Conservation (phyloP, 2,113 vertebrate genomes). For the Microcebus tavaratra region DNA sequence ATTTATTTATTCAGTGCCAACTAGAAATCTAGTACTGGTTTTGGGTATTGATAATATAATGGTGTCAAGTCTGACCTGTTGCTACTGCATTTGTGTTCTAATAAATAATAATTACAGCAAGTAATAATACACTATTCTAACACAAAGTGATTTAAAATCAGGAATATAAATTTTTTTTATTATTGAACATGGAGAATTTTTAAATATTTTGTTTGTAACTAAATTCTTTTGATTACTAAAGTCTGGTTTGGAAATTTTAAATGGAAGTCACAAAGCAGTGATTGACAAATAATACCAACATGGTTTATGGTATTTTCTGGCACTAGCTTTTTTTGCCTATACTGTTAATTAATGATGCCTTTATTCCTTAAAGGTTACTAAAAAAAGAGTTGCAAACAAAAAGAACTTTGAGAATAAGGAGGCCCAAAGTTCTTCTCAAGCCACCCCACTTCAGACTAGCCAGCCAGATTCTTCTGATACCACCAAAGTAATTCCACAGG, state of each 20-base stretch:
- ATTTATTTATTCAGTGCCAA: background rate
- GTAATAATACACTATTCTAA: background rate
- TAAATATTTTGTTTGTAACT: background rate
- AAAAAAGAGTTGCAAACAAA: slow-evolving; percentile 94
- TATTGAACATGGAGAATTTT: background rate
- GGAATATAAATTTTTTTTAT: background rate
- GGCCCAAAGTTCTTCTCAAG: slow-evolving; percentile 86
- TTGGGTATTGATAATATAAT: background rate
- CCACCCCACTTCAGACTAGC: slow-evolving; percentile 79
- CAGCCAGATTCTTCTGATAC: slow-evolving; percentile 78
- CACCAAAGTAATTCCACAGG: slow-evolving; percentile 77
- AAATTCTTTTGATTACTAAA: slow-evolving; percentile 22
- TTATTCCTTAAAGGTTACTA: slow-evolving; percentile 93
- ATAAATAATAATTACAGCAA: background rate
- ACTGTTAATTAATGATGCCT: slow-evolving; percentile 15
- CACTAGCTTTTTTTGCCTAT: background rate
- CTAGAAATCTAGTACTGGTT: background rate
- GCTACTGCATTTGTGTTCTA: slow-evolving; percentile 41
- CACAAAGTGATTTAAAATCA: slow-evolving; percentile 28
- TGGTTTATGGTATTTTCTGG: background rate
- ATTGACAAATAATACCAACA: background rate
- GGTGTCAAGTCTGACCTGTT: background rate
- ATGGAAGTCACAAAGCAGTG: background rate
- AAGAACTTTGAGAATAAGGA: slow-evolving; percentile 90
- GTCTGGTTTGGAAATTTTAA: slow-evolving; percentile 18